Base-by-base conservation (phyloP, 2,888 invertebrate genomes). In the Ormyrus thymus region DNA sequence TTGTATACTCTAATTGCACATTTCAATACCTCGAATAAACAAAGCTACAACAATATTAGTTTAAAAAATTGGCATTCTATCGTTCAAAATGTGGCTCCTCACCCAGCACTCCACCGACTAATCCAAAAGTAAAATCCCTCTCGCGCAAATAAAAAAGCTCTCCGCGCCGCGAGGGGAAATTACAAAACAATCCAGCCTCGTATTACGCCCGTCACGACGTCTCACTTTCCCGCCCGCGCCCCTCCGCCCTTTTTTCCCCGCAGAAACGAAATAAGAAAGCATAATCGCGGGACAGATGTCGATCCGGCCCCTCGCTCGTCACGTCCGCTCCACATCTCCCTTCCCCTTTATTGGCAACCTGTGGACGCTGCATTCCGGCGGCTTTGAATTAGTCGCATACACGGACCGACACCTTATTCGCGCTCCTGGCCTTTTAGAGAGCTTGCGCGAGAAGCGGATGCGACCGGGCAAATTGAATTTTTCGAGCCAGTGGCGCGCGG, bases 291-390 rank as follows among this genome's bases (percentile, higher is more conserved):
- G n/a, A 6, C 11, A 58, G 8, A 45, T 5, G 43, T 59, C 43
- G 11, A 51, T 61, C 45, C 51, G 10, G n/a, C 46, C 8, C n/a
- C 15, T 55, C n/a, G 29, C 51, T 53, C 45, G 69, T 56, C 69
- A 69, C 55, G 64, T 76, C n/a, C n/a, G 15, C 43, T 50, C 62
- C 53, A 68, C 45, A 68, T 68, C 45, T 68, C 68, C 51, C 66
- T 68, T 75, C 51, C 61, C 58, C 61, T 29, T 62, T 69, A 70
- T 69, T 69, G 62, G 50, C 48, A 69, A 69, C 11, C 69, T 55
- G 46, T 53, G 29, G 50, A 46, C 53, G 53, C 53, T 29, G 29
- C 29, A 29, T 29, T 29, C 29, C 29, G 29, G 29, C 29, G 4
- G 29, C 29, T 29, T 29, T 4, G 29, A 29, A 29, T 29, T 29